Evolutionary conservation across 2,113 vertebrate species (phyloP).

Genomic region (Microcebus tavaratra): DNA sequence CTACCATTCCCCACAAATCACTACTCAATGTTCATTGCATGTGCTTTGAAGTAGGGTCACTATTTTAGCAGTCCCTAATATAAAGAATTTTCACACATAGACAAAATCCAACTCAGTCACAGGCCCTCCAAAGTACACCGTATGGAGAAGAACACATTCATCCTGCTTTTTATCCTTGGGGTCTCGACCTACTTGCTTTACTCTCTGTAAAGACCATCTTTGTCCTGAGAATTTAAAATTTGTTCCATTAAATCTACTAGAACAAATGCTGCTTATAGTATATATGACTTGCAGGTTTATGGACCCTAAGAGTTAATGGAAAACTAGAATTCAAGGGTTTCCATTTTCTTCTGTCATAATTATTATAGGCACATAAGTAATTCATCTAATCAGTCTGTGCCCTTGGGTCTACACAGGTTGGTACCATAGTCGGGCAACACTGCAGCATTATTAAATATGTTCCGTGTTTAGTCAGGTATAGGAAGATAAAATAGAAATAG

Average conservation of each 20-base stretch:
- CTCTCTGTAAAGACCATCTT: neutral
- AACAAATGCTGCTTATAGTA: slow-evolving; percentile 17
- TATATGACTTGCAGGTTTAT: slow-evolving; percentile 31
- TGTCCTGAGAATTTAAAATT: neutral
- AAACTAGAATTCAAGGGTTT: slow-evolving; percentile 49
- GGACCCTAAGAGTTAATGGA: slow-evolving; percentile 8
- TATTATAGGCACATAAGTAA: slow-evolving; percentile 42
- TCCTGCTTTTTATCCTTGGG: neutral
- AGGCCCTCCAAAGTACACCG: neutral
- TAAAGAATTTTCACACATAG: neutral
- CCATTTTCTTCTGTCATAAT: slow-evolving; percentile 48
- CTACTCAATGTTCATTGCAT: neutral
- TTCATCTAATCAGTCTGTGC: neutral
- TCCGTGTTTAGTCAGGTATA: slow-evolving; percentile 9
- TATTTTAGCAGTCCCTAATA: neutral
- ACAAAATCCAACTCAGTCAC: neutral
- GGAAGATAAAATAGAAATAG: slow-evolving; percentile 40
- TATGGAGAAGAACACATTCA: neutral
- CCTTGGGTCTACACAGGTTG: neutral
- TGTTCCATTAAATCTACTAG: slow-evolving; percentile 27
- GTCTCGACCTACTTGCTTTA: neutral
- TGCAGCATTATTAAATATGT: slow-evolving; percentile 13
- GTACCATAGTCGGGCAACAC: neutral
- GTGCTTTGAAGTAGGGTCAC: neutral
- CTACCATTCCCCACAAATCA: neutral